Conservation (phyloP, 2,797 vertebrate species). For the Threskiornis aethiopicus region DNA sequence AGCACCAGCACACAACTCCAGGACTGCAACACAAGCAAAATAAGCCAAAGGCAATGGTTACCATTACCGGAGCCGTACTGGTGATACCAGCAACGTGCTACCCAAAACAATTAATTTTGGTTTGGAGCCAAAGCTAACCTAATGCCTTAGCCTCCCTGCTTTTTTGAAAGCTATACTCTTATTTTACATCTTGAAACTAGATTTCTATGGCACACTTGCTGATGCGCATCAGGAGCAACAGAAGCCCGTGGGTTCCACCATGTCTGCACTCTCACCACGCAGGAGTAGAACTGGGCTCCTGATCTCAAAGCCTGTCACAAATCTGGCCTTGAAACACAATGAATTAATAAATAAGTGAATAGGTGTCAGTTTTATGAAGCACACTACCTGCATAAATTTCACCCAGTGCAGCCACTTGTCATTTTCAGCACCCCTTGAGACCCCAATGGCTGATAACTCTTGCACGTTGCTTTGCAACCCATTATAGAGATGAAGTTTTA, state of each 20-base stretch:
- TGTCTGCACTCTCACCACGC: rapidly evolving
- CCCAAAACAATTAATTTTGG: background rate
- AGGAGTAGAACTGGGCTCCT: background rate
- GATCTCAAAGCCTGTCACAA: slow-evolving; percentile 42
- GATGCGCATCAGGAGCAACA: background rate
- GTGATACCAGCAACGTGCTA: background rate
- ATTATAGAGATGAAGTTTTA: slow-evolving; percentile 24
- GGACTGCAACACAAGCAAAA: background rate
- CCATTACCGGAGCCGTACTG: background rate
- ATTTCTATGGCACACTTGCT: background rate
- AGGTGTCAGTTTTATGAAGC: slow-evolving; percentile 44
- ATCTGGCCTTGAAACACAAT: slow-evolving; percentile 32
- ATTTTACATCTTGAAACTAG: background rate
- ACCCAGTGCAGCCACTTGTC: background rate
- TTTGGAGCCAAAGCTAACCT: background rate
- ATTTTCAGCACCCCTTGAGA: slow-evolving; percentile 31
- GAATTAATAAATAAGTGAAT: slow-evolving; percentile 53
- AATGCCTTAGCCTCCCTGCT: background rate
- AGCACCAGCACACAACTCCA: background rate
- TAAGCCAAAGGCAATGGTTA: background rate
- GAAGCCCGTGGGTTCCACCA: background rate
- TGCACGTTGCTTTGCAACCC: background rate
- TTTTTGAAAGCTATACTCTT: background rate
- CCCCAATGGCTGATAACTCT: slow-evolving; percentile 18
- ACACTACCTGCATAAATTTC: slow-evolving; percentile 28